Evolutionary conservation across 2,797 vertebrate species (phyloP).

Genomic region (Falco novaeseelandiae): DNA sequence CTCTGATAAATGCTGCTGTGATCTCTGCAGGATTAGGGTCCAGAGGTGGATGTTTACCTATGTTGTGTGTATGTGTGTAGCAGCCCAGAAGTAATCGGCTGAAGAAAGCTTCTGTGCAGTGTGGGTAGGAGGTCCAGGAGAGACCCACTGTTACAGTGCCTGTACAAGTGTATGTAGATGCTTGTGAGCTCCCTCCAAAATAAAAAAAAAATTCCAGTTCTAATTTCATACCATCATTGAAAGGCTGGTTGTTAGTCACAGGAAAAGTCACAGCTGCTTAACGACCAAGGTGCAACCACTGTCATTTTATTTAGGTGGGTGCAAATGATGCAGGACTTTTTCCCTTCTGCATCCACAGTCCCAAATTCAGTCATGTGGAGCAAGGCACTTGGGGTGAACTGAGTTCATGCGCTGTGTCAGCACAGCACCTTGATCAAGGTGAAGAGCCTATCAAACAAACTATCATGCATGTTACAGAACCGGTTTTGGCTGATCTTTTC

Average conservation of each 20-base stretch:
- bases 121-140: background rate
- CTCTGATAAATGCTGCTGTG: background rate
- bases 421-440: background rate
- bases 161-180: rapidly evolving
- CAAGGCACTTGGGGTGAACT: background rate
- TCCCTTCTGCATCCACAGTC: background rate
- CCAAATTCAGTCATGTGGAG: background rate
- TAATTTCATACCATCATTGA: background rate
- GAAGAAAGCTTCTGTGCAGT: background rate
- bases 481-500: background rate
- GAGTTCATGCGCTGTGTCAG: background rate
- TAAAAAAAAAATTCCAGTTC: background rate
- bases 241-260: background rate
- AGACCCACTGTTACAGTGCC: background rate
- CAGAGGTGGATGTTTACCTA: background rate
- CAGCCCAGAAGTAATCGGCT: background rate
- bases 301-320: background rate
- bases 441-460: background rate
- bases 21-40: background rate
- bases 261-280: background rate
- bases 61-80: background rate
- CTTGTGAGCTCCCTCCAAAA: background rate
- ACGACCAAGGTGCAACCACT: background rate
- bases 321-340: background rate
- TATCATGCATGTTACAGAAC: rapidly evolving